Evolutionary conservation across 2,797 vertebrate species (phyloP).

Genomic region (Helarctos malayanus): DNA sequence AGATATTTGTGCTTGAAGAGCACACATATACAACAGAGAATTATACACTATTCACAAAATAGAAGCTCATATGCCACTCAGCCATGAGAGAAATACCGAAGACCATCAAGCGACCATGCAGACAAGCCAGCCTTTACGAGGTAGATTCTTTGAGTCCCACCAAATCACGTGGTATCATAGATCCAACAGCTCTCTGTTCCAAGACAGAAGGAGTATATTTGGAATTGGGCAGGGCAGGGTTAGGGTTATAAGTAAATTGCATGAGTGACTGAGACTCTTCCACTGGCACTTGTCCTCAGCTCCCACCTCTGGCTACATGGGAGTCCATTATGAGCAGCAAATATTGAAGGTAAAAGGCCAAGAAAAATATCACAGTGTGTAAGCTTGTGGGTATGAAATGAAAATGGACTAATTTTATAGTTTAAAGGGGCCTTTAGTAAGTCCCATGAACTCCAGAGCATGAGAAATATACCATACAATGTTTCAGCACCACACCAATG

Average conservation of each 20-base stretch:
- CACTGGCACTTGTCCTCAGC: not conserved
- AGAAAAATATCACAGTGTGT: not conserved
- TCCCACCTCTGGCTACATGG: not conserved
- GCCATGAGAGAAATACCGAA: not conserved
- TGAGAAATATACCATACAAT: not conserved
- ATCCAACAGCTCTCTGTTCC: not conserved
- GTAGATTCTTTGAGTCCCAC: not conserved
- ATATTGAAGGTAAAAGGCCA: not conserved
- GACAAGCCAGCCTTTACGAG: not conserved
- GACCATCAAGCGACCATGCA: not conserved
- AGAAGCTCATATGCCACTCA: not conserved
- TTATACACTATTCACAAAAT: not conserved
- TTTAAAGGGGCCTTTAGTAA: not conserved
- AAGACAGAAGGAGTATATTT: not conserved
- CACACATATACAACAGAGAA: not conserved
- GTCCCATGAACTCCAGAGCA: not conserved
- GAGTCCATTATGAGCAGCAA: not conserved
- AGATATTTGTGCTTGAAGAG: not conserved
- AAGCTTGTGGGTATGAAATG: not conserved
- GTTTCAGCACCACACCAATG: not conserved
- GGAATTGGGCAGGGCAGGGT: not conserved
- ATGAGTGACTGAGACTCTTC: not conserved
- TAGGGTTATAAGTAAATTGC: not conserved
- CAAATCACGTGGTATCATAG: not conserved
- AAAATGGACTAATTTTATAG: not conserved